phyloP scores from a whole-genome alignment of 2,113 vertebrate species.

The Psilopsiagon aurifrons region DNA sequence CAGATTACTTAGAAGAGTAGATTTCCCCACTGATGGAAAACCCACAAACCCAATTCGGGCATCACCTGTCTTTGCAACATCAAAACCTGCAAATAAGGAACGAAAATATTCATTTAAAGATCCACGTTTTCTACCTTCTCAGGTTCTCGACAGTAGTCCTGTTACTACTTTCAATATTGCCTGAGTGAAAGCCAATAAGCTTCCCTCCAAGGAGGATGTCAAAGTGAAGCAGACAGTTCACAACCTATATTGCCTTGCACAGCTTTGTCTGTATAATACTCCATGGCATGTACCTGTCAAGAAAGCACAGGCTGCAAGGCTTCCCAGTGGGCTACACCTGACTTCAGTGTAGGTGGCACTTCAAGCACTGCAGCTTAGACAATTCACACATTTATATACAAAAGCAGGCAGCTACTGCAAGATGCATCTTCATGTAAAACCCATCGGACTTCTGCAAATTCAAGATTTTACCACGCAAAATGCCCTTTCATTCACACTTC shows the following conservation, averaged over 20 bases:
- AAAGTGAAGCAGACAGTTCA: background rate
- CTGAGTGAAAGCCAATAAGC: background rate
- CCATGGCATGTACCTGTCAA: background rate
- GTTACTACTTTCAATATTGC: background rate
- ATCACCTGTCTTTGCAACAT: conserved; percentile 97
- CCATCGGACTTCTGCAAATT: background rate
- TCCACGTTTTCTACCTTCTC: background rate
- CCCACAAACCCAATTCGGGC: conserved; percentile 98
- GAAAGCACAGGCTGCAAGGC: background rate
- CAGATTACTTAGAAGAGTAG: conserved; percentile 95
- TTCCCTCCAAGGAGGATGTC: background rate
- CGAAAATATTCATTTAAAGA: background rate
- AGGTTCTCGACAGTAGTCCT: background rate
- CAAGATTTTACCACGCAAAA: background rate
- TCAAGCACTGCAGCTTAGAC: background rate
- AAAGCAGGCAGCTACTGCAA: background rate
- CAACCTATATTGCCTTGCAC: background rate
- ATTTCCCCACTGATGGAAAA: conserved; percentile 97
- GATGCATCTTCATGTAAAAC: background rate
- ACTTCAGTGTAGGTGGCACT: background rate
- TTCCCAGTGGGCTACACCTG: background rate
- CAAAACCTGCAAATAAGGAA: conserved; percentile 84
- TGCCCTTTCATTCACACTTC: background rate
- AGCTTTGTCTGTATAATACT: background rate
- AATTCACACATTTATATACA: background rate